phyloP scores from a whole-genome alignment of 2,888 invertebrate genomes.

The Thymelicus sylvestris region DNA sequence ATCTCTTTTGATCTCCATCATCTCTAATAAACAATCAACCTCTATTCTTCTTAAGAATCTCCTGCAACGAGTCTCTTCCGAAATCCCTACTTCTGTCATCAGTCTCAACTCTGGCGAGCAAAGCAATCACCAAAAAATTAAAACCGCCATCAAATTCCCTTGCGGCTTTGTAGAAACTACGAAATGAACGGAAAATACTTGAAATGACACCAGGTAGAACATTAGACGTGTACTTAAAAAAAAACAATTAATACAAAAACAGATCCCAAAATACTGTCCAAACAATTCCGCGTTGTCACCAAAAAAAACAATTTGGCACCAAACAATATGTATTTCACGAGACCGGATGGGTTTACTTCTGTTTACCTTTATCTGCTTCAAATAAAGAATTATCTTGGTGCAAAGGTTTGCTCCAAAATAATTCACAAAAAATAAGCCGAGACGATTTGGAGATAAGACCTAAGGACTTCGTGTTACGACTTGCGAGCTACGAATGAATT shows the following conservation, averaged over 20 bases:
- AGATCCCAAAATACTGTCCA: slow-evolving; percentile 22
- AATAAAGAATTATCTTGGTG: slow-evolving; percentile 29
- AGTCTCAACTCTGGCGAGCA: too few species aligned
- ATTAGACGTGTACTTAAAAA: slow-evolving; percentile 17
- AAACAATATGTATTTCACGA: slow-evolving; percentile 52
- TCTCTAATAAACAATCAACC: too few species aligned
- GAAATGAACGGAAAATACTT: not conserved
- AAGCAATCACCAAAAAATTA: too few species aligned
- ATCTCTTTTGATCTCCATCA: too few species aligned
- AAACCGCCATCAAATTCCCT: too few species aligned
- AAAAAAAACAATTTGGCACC: slow-evolving; percentile 31
- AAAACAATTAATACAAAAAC: slow-evolving; percentile 29
- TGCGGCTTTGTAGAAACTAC: not conserved
- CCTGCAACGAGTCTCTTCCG: too few species aligned
- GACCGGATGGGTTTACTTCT: slow-evolving; percentile 70
- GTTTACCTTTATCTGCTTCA: slow-evolving; percentile 64
- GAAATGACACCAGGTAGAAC: slow-evolving; percentile 21
- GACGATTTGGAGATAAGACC: slow-evolving; percentile 60
- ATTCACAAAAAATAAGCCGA: slow-evolving; percentile 60
- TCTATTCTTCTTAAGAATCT: too few species aligned
- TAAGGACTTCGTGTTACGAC: slow-evolving; percentile 29
- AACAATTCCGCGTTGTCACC: slow-evolving; percentile 23
- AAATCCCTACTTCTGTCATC: too few species aligned
- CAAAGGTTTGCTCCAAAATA: slow-evolving; percentile 57
- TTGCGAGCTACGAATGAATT: slow-evolving; percentile 3